Conservation (phyloP, 2,113 vertebrate genomes). For the Irena cyanogastra region DNA sequence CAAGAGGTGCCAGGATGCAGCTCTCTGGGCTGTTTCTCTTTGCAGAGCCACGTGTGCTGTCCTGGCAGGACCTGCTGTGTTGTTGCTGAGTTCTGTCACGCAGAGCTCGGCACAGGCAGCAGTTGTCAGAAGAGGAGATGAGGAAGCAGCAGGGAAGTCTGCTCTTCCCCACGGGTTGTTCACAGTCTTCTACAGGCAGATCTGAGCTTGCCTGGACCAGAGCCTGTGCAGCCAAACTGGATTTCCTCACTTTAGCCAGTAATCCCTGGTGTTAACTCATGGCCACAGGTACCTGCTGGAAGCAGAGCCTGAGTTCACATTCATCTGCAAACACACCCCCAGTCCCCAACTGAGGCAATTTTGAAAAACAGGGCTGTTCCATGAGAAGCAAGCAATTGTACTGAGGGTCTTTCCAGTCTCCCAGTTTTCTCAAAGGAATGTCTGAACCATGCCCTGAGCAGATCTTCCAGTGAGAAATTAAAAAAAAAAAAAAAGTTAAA, state of each 20-base stretch:
- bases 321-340: not conserved
- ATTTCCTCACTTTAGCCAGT: not conserved
- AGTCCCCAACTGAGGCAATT: not conserved
- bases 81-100: not conserved
- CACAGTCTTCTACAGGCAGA: not conserved
- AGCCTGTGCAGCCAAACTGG: not conserved
- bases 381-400: not conserved
- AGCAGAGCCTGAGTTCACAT: not conserved
- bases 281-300: not conserved
- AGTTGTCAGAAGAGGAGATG: not conserved
- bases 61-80: not conserved
- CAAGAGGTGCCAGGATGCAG: not conserved
- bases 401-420: not conserved
- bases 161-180: not conserved
- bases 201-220: not conserved
- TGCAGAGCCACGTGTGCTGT: not conserved
- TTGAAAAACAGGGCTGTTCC: not conserved
- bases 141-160: not conserved
- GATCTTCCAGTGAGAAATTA: not conserved
- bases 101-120: accelerated
- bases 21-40: not conserved
- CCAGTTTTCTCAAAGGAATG: not conserved
- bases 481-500: not conserved
- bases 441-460: not conserved
- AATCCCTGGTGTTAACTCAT: not conserved